Percentiles rank a stretch among this genome's conserved stretches.
phyloP scores from a whole-genome alignment of 92 coral and sea anemone genomes.

The Palythoa caribaeorum region DNA sequence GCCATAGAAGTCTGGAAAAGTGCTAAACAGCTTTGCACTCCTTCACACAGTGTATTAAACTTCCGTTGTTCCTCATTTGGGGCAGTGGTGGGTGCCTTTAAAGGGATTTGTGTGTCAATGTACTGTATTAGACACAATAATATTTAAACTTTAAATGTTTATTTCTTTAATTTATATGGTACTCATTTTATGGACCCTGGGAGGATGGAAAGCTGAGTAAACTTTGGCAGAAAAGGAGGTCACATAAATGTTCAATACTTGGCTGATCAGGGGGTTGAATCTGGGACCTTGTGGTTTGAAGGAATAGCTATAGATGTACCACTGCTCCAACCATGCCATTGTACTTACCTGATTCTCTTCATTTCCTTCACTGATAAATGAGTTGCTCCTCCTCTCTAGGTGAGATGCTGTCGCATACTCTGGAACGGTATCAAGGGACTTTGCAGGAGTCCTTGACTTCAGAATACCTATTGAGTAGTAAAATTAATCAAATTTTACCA shows the following conservation, averaged over 20 bases:
- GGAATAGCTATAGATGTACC: too few species aligned
- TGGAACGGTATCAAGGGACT: constrained; percentile 73
- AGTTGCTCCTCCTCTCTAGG: constrained; percentile 52
- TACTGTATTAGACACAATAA: not conserved
- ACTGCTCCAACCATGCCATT: not conserved
- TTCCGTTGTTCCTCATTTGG: constrained; percentile 81
- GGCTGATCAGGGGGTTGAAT: too few species aligned
- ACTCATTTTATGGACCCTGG: too few species aligned
- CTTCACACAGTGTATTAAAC: constrained; percentile 88
- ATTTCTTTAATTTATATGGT: too few species aligned
- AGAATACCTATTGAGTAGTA: constrained; percentile 60
- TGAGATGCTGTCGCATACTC: constrained; percentile 71
- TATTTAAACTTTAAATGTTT: too few species aligned
- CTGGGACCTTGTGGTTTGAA: too few species aligned
- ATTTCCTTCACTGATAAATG: constrained; percentile 48
- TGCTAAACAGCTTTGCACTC: constrained; percentile 90
- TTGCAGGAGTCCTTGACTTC: constrained; percentile 60
- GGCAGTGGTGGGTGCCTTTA: constrained; percentile 56
- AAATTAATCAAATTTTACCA: not conserved
- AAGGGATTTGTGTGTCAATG: not conserved
- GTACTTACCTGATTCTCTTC: constrained; percentile 18
- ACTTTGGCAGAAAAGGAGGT: too few species aligned
- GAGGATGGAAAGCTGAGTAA: too few species aligned
- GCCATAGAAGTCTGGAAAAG: constrained; percentile 86
- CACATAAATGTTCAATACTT: too few species aligned